Evolutionary conservation across 2,797 vertebrate species (phyloP), one percentile per base, ranked within the genome.

Genomic region (Cossypha caffra): DNA sequence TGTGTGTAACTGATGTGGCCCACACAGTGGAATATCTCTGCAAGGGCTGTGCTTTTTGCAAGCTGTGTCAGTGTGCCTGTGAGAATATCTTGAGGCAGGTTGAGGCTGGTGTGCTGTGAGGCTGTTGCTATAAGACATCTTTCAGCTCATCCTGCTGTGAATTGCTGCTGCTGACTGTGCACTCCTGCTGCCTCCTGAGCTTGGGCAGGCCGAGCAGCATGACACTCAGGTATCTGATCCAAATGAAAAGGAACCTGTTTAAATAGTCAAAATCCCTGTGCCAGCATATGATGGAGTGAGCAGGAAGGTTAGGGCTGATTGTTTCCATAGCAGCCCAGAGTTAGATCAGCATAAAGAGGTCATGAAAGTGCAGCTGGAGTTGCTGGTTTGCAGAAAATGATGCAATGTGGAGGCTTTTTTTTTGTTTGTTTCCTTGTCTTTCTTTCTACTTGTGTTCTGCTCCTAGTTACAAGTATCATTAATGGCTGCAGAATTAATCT

Each of bases 281-380:
- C 59, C 16, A 26, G 28, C 42, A 81, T 0, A 0, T 64, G 73
- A 16, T 0, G 12, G 16, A 35, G 23, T 6, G 5, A 43, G 47
- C 37, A 62, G 59, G 23, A 73, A 48, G 37, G 20, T 38, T 72
- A 29, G 31, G 55, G 18, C 16, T 86, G 13, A 31, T 68, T 45
- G 35, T 64, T 84, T 93, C 52, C 19, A 18, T 58, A 58, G 43
- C 59, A 91, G 51, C 33, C 8, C 23, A 31, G 73, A 54, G 23
- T 76, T 35, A 47, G 23, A 67, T 74, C 59, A 76, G 15, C n/a
- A 59, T 62, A 9, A 90, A 64, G 35, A 81, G 38, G 23, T 94
- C 47, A 15, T 8, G 40, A 91, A 85, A 48, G 31, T 80, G 82
- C 45, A 86, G 7, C 50, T 72, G 33, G 25, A 84, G 42, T n/a